Percentiles rank a stretch among this genome's conserved stretches.
Conservation (phyloP, 2,797 vertebrate genomes). For the Calcarius lapponicus region DNA sequence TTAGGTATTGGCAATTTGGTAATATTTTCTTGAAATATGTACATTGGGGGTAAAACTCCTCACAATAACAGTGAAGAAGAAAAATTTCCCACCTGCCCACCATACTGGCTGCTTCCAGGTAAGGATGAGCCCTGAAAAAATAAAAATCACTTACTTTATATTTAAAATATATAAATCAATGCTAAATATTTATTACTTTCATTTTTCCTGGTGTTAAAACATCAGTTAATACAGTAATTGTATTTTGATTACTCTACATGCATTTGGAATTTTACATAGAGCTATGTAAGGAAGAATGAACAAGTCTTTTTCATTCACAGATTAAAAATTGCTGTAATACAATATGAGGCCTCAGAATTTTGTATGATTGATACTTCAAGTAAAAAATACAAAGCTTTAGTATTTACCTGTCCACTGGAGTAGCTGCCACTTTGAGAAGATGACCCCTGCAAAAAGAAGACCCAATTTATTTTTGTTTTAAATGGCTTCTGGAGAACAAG, state of each 20-base stretch:
- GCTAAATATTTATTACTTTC: background rate
- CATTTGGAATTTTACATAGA: background rate
- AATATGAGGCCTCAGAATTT: background rate
- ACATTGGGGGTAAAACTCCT: accelerated
- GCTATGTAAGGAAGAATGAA: background rate
- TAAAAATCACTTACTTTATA: background rate
- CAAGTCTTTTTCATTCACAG: background rate
- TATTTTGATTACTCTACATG: background rate
- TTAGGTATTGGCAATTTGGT: background rate
- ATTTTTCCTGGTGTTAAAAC: background rate
- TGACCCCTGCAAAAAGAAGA: conserved; percentile 42
- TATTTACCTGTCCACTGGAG: conserved; percentile 37
- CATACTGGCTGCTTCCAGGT: conserved; percentile 22
- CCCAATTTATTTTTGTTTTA: background rate
- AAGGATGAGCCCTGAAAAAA: background rate
- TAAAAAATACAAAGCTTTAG: background rate
- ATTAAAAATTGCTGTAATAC: background rate
- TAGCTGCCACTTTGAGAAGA: conserved; percentile 51
- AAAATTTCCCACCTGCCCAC: conserved; percentile 40
- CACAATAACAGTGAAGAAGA: background rate
- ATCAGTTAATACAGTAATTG: background rate
- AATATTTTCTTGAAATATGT: background rate
- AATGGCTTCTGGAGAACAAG: background rate
- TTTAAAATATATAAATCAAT: background rate
- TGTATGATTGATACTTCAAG: background rate